These are phyloP conservation scores for Chlamydotis undulata DNA, from an alignment of 2,113 vertebrate species.

Conservation along the genomic window DNA sequence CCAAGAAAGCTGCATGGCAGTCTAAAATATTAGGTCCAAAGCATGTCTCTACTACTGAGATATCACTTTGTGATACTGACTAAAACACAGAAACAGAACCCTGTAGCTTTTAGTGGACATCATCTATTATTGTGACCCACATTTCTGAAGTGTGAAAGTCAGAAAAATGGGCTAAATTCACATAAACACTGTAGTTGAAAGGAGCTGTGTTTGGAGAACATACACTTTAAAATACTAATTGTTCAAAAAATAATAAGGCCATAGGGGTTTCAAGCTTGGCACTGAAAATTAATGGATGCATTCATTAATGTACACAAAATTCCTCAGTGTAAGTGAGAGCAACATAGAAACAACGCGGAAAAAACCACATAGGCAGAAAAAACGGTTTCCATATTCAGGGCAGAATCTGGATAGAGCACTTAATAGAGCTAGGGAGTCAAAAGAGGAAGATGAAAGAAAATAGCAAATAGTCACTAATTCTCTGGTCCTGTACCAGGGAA, in stretches of 20 bases:
- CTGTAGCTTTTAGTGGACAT: background rate
- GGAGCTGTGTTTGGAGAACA: background rate
- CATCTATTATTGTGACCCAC: background rate
- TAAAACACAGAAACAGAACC: background rate
- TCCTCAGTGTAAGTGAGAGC: background rate
- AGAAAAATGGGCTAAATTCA: background rate
- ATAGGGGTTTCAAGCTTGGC: background rate
- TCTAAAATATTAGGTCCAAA: background rate
- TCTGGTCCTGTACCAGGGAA: background rate
- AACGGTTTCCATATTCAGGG: background rate
- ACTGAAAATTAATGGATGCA: background rate
- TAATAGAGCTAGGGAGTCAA: background rate
- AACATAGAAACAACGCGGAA: background rate
- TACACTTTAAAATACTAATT: background rate
- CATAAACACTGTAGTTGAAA: background rate
- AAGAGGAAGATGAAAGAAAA: conserved; percentile 12
- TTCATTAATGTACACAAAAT: background rate
- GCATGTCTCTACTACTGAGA: background rate
- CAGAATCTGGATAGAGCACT: background rate
- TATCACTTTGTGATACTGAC: background rate
- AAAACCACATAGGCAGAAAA: background rate
- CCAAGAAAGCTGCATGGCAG: background rate
- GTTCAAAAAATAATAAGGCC: conserved; percentile 24
- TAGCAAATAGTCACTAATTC: background rate
- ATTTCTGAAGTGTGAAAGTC: background rate